Percentiles rank a stretch among this genome's conserved stretches.
Conservation (phyloP, 2,888 invertebrate genomes). For the Actias luna region DNA sequence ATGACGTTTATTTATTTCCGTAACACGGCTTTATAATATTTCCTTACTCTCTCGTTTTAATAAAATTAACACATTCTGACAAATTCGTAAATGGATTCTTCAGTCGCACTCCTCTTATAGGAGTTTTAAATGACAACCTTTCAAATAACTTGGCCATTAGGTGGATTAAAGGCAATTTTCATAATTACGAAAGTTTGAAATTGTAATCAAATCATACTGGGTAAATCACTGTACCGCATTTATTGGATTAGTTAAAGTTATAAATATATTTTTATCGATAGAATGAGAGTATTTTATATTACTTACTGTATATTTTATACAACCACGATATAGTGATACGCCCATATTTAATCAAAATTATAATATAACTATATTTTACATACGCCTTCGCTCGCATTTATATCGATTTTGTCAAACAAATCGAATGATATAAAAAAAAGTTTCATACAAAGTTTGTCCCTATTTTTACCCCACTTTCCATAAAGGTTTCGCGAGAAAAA, state of each 20-base stretch:
- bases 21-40: not conserved
- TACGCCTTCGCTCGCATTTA: no score
- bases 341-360: no score
- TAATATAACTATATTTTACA: no score
- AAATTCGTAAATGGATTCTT: conserved; percentile 15
- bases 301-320: no score
- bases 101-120: conserved; percentile 5
- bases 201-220: conserved; percentile 36
- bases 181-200: conserved; percentile 43
- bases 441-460: no score
- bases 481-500: no score
- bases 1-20: not conserved
- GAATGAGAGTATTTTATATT: not conserved
- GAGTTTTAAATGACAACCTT: conserved; percentile 26
- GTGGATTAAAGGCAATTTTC: conserved; percentile 49
- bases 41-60: conserved; percentile 9
- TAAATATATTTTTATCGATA: not conserved
- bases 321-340: no score
- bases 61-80: conserved; percentile 17
- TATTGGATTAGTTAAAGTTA: not conserved
- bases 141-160: conserved; percentile 47
- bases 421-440: no score
- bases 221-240: conserved; percentile 31
- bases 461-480: no score
- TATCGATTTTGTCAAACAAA: no score